A percentile compares a stretch with the other conserved stretches of the same genome.
phyloP scores from a whole-genome alignment of 1,140 invertebrate genomes.

The Drosophila jambulina region DNA sequence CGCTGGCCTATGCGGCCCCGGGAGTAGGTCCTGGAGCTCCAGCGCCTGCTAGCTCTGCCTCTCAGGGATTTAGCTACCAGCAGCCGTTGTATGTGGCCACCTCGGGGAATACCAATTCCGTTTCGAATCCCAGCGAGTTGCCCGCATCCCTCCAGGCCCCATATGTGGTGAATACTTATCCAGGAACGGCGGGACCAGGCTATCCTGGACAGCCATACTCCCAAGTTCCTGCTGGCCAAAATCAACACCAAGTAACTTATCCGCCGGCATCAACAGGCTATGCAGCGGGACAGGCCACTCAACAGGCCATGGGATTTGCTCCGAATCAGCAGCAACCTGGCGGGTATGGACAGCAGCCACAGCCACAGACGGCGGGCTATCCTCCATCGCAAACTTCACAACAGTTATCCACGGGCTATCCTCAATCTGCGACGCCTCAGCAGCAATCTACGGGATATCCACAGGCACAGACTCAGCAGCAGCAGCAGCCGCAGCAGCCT shows the following conservation, averaged over 20 bases:
- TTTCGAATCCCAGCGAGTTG: conserved; percentile 12
- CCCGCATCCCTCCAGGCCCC: conserved; percentile 25
- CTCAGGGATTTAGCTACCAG: conserved; percentile 58
- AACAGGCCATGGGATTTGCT: conserved; percentile 26
- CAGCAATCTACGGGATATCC: conserved; percentile 18
- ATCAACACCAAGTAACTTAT: conserved; percentile 3
- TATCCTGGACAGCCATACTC: conserved; percentile 24
- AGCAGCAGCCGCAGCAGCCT: conserved; percentile 6
- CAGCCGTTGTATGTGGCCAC: conserved; percentile 77
- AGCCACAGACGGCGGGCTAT: conserved; percentile 25
- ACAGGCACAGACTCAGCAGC: conserved; percentile 22
- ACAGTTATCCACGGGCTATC: conserved; percentile 20
- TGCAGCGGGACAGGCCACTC: conserved; percentile 5
- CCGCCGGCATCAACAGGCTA: conserved; percentile 7
- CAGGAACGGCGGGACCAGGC: background rate
- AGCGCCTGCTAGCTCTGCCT: conserved; percentile 2
- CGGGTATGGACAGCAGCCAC: conserved; percentile 23
- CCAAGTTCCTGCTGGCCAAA: conserved; percentile 9
- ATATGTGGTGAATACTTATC: conserved; percentile 33
- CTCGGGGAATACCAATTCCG: conserved; percentile 13
- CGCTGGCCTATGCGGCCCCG: conserved; percentile 35
- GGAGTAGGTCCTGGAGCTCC: background rate
- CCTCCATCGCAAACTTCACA: conserved; percentile 4
- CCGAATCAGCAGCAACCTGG: conserved; percentile 13
- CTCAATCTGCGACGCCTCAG: conserved; percentile 13